A percentile compares a stretch with the other conserved stretches of the same genome.
Evolutionary conservation across 2,888 invertebrate genomes (phyloP).

Genomic region (Ditylenchus weischeri): DNA sequence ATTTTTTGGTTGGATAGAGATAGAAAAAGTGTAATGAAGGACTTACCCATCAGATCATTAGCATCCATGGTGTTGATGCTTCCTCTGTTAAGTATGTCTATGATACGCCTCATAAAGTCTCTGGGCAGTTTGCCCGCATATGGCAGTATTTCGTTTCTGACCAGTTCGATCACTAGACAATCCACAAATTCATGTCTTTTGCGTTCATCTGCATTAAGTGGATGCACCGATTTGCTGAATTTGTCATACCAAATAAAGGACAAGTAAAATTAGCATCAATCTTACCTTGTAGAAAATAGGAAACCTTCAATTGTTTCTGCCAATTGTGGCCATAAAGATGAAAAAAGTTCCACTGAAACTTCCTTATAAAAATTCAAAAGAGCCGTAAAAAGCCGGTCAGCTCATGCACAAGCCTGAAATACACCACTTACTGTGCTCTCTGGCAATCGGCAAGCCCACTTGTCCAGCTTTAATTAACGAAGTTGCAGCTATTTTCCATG

Average conservation of each 20-base stretch:
- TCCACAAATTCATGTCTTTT: conserved; percentile 53
- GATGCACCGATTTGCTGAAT: conserved; percentile 63
- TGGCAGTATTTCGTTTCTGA: conserved; percentile 76
- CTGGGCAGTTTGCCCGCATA: conserved; percentile 75
- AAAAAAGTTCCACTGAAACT: conserved; percentile 43
- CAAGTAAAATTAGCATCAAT: conserved; percentile 16
- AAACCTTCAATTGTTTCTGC: conserved; percentile 83
- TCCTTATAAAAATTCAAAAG: too few relatives aligned
- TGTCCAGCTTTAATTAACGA: conserved; percentile 75
- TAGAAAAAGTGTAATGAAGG: not conserved
- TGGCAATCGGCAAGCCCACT: conserved; percentile 81
- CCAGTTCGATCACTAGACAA: conserved; percentile 71
- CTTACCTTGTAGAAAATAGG: conserved; percentile 78
- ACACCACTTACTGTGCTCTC: conserved; percentile 66
- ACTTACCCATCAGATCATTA: conserved; percentile 53
- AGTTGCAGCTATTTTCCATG: conserved; percentile 78
- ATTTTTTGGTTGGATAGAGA: conserved; percentile 14
- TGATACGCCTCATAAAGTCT: conserved; percentile 78
- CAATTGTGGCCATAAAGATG: conserved; percentile 75
- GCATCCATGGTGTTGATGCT: conserved; percentile 67
- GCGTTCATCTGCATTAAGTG: conserved; percentile 53
- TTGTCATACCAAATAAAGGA: conserved; percentile 62
- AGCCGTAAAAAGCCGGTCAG: too few relatives aligned
- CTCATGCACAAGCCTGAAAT: too few relatives aligned
- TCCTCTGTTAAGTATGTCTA: conserved; percentile 78